Conservation (phyloP, 2,888 invertebrate genomes). For the Apocheima hispidaria region DNA sequence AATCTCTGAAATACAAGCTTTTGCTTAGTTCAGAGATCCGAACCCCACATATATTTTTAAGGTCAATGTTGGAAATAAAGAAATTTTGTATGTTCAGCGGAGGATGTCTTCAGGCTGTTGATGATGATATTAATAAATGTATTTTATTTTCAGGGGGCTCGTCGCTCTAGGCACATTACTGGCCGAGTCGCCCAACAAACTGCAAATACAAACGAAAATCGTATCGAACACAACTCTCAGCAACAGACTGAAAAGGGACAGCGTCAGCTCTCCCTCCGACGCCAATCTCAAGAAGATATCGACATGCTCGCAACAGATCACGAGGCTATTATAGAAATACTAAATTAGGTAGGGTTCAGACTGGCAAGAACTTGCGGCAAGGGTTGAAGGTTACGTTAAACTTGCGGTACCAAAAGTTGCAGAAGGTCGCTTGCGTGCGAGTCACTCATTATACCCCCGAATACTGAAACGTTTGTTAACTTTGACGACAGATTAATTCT, state of each 20-base stretch:
- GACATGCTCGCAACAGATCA: constrained; percentile 77
- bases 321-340: constrained; percentile 65
- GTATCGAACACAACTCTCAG: constrained; percentile 66
- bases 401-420: background rate
- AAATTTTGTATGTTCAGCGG: no score
- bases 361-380: constrained; percentile 3
- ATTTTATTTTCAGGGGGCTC: constrained; percentile 85
- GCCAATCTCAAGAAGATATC: constrained; percentile 69
- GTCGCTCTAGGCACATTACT: constrained; percentile 92
- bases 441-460: background rate
- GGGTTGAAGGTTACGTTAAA: no score
- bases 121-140: background rate
- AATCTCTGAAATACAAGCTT: no score
- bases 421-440: background rate
- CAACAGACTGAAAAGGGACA: constrained; percentile 75
- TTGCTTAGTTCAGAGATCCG: no score
- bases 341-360: constrained; percentile 8
- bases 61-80: no score
- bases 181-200: constrained; percentile 75
- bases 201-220: constrained; percentile 73
- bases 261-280: constrained; percentile 57
- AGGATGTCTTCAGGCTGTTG: no score
- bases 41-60: no score
- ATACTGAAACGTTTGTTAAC: no score
- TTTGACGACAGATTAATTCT: no score